These are phyloP conservation scores for Rhineura floridana DNA, from an alignment of 2,113 vertebrate species.

Conservation along the genomic window DNA sequence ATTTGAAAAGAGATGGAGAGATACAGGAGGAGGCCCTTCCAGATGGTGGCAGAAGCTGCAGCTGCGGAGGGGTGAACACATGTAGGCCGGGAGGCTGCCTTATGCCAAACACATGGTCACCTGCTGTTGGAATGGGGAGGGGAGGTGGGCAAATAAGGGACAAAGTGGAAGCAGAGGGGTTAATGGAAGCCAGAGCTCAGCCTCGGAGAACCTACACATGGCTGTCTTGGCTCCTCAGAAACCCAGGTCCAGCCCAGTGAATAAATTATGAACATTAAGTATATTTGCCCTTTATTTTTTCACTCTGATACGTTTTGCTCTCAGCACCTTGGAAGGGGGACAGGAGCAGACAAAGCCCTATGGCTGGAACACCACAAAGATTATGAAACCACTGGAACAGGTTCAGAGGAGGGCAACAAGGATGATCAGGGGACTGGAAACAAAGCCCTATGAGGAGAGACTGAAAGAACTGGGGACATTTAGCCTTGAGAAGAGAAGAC, in stretches of 20 bases:
- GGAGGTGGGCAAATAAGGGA: neutral
- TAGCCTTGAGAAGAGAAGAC: no score
- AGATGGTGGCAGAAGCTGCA: neutral
- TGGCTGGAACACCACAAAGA: no score
- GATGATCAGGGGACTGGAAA: no score
- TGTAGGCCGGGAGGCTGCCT: neutral
- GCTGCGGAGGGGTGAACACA: neutral
- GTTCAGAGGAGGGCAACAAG: no score
- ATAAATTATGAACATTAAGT: neutral
- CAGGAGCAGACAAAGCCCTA: no score
- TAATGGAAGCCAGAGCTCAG: neutral
- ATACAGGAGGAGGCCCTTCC: constrained; percentile 9
- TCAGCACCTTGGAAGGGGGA: neutral
- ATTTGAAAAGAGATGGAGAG: neutral
- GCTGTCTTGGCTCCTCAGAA: neutral
- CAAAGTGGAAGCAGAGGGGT: neutral
- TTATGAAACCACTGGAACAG: no score
- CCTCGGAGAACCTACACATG: neutral
- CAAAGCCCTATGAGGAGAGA: no score
- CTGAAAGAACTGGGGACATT: no score
- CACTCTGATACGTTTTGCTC: neutral
- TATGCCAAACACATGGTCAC: neutral
- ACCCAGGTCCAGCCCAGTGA: neutral
- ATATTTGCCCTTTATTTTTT: no score
- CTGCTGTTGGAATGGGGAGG: neutral